Percentiles rank a stretch among this genome's conserved stretches.
Evolutionary conservation across 1,140 invertebrate genomes (phyloP).

Genomic region (Ips nitidus): DNA sequence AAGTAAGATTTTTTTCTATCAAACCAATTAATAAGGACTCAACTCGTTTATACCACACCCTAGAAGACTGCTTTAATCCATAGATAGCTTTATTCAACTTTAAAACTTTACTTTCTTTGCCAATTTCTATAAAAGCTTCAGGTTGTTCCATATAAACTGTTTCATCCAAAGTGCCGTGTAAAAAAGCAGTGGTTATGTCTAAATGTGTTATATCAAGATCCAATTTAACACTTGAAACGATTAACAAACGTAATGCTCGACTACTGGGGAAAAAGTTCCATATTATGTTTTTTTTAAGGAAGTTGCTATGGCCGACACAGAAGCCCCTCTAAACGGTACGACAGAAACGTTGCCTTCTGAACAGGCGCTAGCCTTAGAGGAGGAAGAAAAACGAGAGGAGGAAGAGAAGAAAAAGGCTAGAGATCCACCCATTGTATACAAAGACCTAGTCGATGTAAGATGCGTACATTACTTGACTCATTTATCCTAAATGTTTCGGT

Average conservation of each 20-base stretch:
- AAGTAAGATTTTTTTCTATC: slow-evolving; percentile 33
- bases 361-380: slow-evolving; percentile 62
- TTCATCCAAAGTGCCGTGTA: too few species aligned
- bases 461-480: not conserved
- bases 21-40: too few species aligned
- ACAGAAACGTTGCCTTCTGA: slow-evolving; percentile 54
- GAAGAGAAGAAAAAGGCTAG: slow-evolving; percentile 72
- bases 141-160: too few species aligned
- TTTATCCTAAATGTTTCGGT: too few species aligned
- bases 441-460: slow-evolving; percentile 70
- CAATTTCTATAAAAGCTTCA: too few species aligned
- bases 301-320: slow-evolving; percentile 54
- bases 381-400: slow-evolving; percentile 64
- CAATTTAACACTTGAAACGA: too few species aligned
- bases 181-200: too few species aligned
- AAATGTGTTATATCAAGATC: not conserved
- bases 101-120: too few species aligned
- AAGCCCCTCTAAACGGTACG: slow-evolving; percentile 45
- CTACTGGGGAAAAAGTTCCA: not conserved
- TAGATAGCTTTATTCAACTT: too few species aligned
- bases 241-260: not conserved
- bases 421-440: slow-evolving; percentile 84
- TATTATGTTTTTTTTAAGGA: slow-evolving; percentile 33
- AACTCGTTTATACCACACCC: too few species aligned
- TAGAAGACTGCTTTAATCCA: too few species aligned